phyloP scores from a whole-genome alignment of 1,140 invertebrate genomes.

The Papilio machaon region DNA sequence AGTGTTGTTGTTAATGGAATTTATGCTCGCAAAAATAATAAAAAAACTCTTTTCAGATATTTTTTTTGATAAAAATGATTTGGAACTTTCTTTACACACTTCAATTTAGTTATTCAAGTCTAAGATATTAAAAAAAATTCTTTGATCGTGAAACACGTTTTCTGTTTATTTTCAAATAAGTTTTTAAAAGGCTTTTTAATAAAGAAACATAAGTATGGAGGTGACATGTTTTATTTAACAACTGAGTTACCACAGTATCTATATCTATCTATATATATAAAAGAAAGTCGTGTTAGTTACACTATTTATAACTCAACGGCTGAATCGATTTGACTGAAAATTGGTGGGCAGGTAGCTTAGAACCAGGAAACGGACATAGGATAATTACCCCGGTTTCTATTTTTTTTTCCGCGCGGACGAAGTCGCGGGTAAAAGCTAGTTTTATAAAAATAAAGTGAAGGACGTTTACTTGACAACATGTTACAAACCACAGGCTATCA shows the following conservation, averaged over 20 bases:
- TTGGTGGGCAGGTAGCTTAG: too few species aligned
- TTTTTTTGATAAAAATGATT: neutral
- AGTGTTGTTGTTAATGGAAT: slow-evolving; percentile 27
- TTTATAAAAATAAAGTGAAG: neutral
- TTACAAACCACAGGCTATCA: too few species aligned
- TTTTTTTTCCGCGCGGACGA: too few species aligned
- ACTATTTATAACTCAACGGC: too few species aligned
- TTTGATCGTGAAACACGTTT: neutral
- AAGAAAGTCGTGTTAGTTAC: too few species aligned
- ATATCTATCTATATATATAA: too few species aligned
- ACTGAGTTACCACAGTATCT: neutral
- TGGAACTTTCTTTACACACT: neutral
- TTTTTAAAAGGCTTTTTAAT: neutral
- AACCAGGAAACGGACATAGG: too few species aligned
- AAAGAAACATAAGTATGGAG: neutral
- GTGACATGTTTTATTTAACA: too few species aligned
- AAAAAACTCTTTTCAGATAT: neutral
- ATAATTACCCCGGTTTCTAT: too few species aligned
- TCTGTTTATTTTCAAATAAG: neutral
- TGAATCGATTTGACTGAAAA: too few species aligned
- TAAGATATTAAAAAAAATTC: neutral
- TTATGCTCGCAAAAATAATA: slow-evolving; percentile 10
- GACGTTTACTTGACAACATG: neutral
- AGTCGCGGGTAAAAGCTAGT: too few species aligned
- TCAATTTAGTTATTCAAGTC: neutral